Conservation (phyloP, 1,140 invertebrate genomes). For the Cyclargus thomasi region DNA sequence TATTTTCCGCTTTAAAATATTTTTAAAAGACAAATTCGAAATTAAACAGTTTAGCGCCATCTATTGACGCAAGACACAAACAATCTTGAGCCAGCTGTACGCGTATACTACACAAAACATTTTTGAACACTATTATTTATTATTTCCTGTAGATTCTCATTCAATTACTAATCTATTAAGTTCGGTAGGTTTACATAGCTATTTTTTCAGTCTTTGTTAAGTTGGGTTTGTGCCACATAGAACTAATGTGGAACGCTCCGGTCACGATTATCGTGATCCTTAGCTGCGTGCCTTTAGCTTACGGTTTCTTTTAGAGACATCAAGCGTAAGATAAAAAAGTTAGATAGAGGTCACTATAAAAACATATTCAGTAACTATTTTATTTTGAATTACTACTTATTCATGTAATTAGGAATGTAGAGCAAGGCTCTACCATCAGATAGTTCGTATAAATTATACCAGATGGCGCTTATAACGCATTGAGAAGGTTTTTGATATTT, state of each 20-base stretch:
- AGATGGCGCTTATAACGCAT: background rate
- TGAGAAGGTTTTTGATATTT: background rate
- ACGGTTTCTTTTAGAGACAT: background rate
- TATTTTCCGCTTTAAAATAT: no score
- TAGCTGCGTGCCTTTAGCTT: conserved; percentile 17
- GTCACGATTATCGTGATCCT: conserved; percentile 19
- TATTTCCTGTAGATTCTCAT: background rate
- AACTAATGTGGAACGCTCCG: conserved; percentile 12
- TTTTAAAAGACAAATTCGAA: no score
- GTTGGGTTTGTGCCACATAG: conserved; percentile 13
- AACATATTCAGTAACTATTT: no score
- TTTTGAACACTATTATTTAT: background rate
- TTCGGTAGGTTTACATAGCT: background rate
- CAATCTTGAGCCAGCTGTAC: background rate
- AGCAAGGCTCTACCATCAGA: background rate
- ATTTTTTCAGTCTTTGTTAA: conserved; percentile 5
- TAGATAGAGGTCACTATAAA: no score
- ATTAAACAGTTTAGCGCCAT: no score
- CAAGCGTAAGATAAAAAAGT: conserved; percentile 1
- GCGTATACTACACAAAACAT: background rate
- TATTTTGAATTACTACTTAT: no score
- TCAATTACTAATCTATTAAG: background rate
- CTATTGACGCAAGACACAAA: background rate
- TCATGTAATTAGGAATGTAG: no score
- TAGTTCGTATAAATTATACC: background rate